A percentile compares a stretch with the other conserved stretches of the same genome.
phyloP scores from a whole-genome alignment of 2,113 vertebrate species.

The Cochlearius cochlearius region DNA sequence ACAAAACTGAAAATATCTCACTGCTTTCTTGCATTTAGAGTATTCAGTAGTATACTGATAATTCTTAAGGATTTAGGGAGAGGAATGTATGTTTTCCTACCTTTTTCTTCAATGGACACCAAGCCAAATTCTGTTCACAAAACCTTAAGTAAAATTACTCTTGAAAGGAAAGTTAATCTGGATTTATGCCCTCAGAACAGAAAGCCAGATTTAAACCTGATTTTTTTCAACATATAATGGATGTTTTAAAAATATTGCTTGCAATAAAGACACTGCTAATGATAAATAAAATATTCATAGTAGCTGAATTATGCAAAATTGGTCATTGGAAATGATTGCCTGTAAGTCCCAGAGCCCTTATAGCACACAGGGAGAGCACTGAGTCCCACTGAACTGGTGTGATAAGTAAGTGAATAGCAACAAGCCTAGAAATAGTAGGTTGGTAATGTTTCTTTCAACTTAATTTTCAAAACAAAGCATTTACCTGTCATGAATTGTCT shows the following conservation, averaged over 20 bases:
- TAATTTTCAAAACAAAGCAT: neutral
- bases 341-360: neutral
- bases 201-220: neutral
- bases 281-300: slow-evolving; percentile 3
- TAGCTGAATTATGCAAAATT: neutral
- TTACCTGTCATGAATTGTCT: neutral
- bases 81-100: neutral
- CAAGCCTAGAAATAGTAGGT: neutral
- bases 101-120: neutral
- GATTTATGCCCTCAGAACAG: neutral
- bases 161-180: neutral
- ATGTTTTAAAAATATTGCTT: neutral
- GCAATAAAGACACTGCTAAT: neutral
- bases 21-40: neutral
- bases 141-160: neutral
- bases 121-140: neutral
- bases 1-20: neutral
- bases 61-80: neutral
- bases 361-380: neutral
- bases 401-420: neutral
- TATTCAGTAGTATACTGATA: neutral
- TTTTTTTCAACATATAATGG: neutral
- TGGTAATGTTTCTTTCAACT: neutral
- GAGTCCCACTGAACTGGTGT: neutral
- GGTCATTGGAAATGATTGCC: neutral